phyloP scores from a whole-genome alignment of 2,113 vertebrate species.

The Meleagris gallopavo region DNA sequence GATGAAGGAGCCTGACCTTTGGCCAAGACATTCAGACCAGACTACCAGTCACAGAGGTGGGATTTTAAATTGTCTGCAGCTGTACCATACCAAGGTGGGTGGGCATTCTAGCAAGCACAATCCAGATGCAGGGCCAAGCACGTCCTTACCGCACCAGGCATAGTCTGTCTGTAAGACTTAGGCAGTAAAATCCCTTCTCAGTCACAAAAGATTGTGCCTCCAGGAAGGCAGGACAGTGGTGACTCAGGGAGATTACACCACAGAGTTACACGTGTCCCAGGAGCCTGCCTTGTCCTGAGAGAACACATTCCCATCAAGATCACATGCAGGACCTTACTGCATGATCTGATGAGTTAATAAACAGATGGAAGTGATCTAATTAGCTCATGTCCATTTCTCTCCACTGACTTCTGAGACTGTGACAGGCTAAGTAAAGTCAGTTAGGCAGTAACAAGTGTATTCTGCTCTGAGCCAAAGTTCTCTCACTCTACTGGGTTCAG shows the following conservation, averaged over 20 bases:
- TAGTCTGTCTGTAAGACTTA: background rate
- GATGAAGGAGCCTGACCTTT: background rate
- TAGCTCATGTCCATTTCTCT: background rate
- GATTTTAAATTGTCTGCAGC: background rate
- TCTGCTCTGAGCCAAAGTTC: background rate
- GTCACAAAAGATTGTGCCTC: background rate
- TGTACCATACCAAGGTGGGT: background rate
- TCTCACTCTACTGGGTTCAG: background rate
- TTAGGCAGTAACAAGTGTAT: background rate
- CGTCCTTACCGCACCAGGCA: background rate
- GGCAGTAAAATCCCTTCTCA: background rate
- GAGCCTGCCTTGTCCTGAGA: background rate
- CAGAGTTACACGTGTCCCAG: accelerated
- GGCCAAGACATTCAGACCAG: background rate
- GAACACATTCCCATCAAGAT: background rate
- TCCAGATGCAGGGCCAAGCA: background rate
- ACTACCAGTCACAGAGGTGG: background rate
- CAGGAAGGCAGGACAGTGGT: accelerated
- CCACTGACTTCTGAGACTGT: background rate
- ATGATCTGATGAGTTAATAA: background rate
- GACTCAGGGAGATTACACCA: background rate
- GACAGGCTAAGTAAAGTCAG: accelerated
- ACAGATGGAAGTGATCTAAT: background rate
- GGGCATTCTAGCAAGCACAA: background rate
- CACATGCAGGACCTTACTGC: background rate